Conservation (phyloP, 2,113 vertebrate species). For the Gavialis gangeticus region DNA sequence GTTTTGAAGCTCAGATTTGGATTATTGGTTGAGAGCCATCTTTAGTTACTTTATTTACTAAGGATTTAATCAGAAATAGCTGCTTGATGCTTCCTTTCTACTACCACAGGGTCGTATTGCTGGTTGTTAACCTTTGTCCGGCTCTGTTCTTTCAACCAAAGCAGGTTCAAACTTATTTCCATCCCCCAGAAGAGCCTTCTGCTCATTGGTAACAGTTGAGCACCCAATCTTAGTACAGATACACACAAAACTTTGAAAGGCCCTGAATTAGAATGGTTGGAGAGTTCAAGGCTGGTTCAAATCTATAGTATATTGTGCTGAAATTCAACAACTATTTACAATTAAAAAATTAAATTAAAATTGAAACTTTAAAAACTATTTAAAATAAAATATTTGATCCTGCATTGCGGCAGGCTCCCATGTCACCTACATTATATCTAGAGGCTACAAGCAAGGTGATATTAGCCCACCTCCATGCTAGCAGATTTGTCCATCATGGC, state of each 20-base stretch:
- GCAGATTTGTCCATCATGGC: background rate
- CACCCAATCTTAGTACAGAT: accelerated
- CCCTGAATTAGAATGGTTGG: background rate
- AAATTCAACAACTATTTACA: background rate
- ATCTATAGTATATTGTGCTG: background rate
- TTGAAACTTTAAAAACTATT: background rate
- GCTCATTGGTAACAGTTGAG: background rate
- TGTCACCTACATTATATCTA: accelerated
- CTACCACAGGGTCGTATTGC: background rate
- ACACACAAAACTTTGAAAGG: background rate
- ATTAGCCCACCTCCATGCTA: accelerated
- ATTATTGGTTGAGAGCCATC: accelerated
- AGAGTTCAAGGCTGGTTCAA: background rate
- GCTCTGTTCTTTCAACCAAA: background rate
- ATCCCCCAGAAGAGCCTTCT: background rate
- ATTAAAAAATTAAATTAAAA: no score
- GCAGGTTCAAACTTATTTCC: background rate
- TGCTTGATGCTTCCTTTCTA: no score
- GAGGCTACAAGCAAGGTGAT: background rate
- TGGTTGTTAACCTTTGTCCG: background rate
- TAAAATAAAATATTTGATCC: background rate
- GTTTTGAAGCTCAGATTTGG: background rate
- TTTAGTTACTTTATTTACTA: background rate
- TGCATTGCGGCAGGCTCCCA: accelerated
- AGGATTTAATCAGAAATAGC: background rate